Conservation (phyloP, 1,140 invertebrate species). For the Pachyrhynchus sulphureomaculatus region DNA sequence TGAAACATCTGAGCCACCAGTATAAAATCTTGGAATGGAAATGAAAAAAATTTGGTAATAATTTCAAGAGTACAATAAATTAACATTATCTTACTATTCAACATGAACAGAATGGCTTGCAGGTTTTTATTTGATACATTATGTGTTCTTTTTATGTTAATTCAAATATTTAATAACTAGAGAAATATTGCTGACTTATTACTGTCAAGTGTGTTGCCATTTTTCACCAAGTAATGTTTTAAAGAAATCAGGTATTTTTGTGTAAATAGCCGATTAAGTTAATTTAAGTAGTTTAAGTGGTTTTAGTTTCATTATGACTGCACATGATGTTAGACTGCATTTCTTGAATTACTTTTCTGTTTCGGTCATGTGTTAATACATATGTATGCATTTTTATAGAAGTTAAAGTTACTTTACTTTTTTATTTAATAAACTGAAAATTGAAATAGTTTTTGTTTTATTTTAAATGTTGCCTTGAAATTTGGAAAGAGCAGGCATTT, state of each 20-base stretch:
- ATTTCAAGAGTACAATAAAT: too few species aligned
- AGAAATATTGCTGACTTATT: neutral
- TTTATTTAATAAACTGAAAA: constrained; percentile 15
- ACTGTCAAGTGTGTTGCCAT: neutral
- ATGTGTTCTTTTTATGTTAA: neutral
- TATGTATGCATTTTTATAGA: constrained; percentile 17
- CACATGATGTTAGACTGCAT: constrained; percentile 8
- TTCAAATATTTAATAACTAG: neutral
- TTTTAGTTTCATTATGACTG: too few species aligned
- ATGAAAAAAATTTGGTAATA: too few species aligned
- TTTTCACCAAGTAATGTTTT: neutral
- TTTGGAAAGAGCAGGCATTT: too few species aligned
- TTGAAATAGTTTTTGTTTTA: neutral
- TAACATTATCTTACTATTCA: too few species aligned
- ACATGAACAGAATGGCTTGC: neutral
- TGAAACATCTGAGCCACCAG: constrained; percentile 9
- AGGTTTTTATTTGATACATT: neutral
- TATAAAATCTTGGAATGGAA: too few species aligned
- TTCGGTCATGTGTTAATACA: neutral
- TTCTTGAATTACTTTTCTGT: neutral
- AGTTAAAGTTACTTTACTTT: constrained; percentile 15
- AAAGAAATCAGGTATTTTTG: neutral
- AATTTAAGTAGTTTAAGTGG: neutral
- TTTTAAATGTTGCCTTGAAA: neutral
- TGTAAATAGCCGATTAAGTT: neutral